Conservation (phyloP, 2,113 vertebrate genomes). For the Bos taurus region ARS-UCD2.0 NC_037353.1:25545501-25546000, state of each 20-base stretch:
- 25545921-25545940: background rate
- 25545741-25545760: background rate
- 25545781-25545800: background rate
- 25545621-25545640: background rate
- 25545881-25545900: rapidly evolving
- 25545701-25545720: background rate
- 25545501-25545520: background rate
- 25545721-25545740: background rate
- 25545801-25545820: too few relatives aligned
- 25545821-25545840: background rate
- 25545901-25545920: rapidly evolving
- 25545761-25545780: background rate
- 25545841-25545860: background rate
- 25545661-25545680: background rate
- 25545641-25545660: background rate
- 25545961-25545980: background rate
- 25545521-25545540: background rate
- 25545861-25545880: rapidly evolving
- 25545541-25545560: background rate
- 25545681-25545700: background rate
- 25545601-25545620: background rate
- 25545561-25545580: background rate
- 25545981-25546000: background rate
- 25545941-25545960: rapidly evolving
- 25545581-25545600: background rate